phyloP scores from a whole-genome alignment of 2,113 vertebrate species.

The Nerophis lumbriciformis region DNA sequence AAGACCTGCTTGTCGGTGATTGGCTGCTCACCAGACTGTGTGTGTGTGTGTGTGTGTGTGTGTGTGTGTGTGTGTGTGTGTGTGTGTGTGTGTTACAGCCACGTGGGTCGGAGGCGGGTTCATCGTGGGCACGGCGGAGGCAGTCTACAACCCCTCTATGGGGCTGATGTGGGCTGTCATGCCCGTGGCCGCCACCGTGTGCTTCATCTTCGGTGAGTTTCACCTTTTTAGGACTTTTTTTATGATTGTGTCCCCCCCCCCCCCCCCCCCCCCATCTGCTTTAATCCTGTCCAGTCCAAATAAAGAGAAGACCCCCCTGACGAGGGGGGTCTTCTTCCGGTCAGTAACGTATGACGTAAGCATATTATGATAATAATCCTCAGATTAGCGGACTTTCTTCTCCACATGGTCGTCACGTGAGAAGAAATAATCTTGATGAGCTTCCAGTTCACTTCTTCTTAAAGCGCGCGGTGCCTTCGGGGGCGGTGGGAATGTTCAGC shows the following conservation, averaged over 20 bases:
- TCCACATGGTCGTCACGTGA: constrained; percentile 33
- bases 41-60: too few species aligned
- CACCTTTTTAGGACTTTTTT: background rate
- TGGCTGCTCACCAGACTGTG: too few species aligned
- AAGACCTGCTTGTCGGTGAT: too few species aligned
- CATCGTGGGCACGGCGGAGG: constrained; percentile 58
- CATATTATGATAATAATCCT: background rate
- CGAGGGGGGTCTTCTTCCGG: too few species aligned
- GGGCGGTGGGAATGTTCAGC: too few species aligned
- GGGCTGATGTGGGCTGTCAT: constrained; percentile 62
- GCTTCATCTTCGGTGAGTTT: constrained; percentile 56
- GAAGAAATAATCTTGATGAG: background rate
- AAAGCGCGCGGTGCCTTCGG: too few species aligned
- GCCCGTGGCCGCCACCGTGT: constrained; percentile 57
- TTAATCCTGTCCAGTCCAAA: too few species aligned
- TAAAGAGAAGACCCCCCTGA: too few species aligned
- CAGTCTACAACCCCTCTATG: constrained; percentile 62
- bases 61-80: too few species aligned
- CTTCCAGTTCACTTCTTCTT: too few species aligned
- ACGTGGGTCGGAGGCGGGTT: constrained; percentile 62
- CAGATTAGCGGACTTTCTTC: constrained; percentile 31
- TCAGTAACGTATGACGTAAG: background rate
- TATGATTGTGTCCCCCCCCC: too few species aligned
- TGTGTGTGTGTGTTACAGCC: constrained; percentile 26
- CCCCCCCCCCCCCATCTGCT: too few species aligned